Percentiles rank a stretch among this genome's conserved stretches.
Evolutionary conservation across 2,113 vertebrate species (phyloP).

Genomic region (Eurystomus gularis): DNA sequence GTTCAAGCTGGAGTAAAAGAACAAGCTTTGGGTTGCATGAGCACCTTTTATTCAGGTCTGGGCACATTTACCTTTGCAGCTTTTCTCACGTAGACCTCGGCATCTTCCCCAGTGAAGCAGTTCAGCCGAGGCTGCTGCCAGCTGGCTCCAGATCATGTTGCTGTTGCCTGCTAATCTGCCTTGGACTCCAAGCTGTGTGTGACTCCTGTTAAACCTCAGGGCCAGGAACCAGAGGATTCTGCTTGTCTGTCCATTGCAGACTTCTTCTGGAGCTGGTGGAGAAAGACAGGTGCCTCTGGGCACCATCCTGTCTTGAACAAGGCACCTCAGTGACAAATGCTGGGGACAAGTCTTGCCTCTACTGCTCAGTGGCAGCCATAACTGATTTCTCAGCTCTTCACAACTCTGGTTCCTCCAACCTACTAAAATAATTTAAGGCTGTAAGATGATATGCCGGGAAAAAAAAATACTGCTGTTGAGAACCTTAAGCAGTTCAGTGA

Average conservation of each 20-base stretch:
- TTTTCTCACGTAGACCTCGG: not conserved
- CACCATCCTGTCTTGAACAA: too few species aligned
- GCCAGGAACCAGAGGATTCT: not conserved
- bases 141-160: constrained; percentile 1
- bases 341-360: not conserved
- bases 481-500: not conserved
- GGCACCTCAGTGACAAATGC: not conserved
- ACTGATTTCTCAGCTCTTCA: not conserved
- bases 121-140: not conserved
- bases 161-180: not conserved
- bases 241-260: not conserved
- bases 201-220: not conserved
- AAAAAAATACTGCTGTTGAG: not conserved
- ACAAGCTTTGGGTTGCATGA: not conserved
- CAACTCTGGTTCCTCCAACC: not conserved
- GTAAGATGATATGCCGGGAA: not conserved
- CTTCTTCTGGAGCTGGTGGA: not conserved
- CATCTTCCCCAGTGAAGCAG: not conserved
- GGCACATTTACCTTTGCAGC: not conserved
- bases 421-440: not conserved
- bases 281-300: not conserved
- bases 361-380: not conserved
- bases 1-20: not conserved
- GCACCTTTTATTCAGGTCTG: not conserved
- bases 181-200: not conserved